A percentile compares a stretch with the other conserved stretches of the same genome.
Conservation (phyloP, 2,113 vertebrate species). For the Rhinogobius similis region DNA sequence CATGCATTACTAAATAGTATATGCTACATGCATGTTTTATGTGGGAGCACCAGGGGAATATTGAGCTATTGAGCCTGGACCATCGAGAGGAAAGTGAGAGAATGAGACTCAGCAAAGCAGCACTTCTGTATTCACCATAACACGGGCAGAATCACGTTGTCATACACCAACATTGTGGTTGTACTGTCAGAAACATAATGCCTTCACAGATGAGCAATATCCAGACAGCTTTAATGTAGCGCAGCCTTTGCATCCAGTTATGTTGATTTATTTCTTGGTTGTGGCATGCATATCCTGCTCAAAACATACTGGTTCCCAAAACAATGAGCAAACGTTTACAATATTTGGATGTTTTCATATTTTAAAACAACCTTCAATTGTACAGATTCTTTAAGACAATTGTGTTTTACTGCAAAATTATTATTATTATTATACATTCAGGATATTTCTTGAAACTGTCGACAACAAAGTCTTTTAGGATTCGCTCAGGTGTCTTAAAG, state of each 20-base stretch:
- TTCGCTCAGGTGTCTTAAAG: background rate
- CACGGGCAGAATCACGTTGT: constrained; percentile 21
- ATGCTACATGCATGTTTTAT: background rate
- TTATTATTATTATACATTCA: background rate
- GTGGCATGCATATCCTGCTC: too few species aligned
- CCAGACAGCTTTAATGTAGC: too few species aligned
- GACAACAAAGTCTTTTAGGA: background rate
- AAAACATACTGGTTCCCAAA: too few species aligned
- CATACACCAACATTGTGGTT: constrained; percentile 10
- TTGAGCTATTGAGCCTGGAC: constrained; percentile 24
- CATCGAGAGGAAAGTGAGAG: background rate
- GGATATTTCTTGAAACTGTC: background rate
- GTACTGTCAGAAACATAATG: background rate
- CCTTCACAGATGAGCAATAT: too few species aligned
- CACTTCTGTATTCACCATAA: constrained; percentile 14
- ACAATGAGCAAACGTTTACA: too few species aligned
- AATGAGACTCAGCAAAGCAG: constrained; percentile 11
- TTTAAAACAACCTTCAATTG: too few species aligned
- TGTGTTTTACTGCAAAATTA: background rate
- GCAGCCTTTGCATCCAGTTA: background rate
- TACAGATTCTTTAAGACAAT: background rate
- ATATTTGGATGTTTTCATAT: too few species aligned
- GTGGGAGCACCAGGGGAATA: constrained; percentile 10
- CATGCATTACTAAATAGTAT: constrained; percentile 18
- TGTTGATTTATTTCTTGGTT: too few species aligned